Percentiles rank a stretch among this genome's conserved stretches.
These are phyloP conservation scores for Thymallus thymallus DNA, from an alignment of 2,113 vertebrate species.

Conservation along the genomic window DNA sequence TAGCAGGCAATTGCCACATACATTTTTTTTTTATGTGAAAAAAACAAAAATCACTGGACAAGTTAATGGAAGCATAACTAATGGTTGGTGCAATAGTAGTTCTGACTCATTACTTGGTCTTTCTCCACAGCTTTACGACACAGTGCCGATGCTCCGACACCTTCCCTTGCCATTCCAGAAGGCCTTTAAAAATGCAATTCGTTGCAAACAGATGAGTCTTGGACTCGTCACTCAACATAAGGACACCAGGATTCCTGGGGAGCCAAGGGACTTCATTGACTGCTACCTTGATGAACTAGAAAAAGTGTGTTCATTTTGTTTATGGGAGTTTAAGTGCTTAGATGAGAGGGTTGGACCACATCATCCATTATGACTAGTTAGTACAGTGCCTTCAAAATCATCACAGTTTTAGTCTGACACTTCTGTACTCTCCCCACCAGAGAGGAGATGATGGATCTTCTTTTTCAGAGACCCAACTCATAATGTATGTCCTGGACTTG, in stretches of 20 bases:
- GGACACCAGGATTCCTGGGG: constrained; percentile 27
- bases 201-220: constrained; percentile 1
- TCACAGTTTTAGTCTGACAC: not conserved
- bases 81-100: no score
- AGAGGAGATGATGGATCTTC: constrained; percentile 22
- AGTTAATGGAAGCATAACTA: no score
- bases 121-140: constrained; percentile 37
- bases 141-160: constrained; percentile 28
- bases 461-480: constrained; percentile 38
- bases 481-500: constrained; percentile 28
- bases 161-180: constrained; percentile 51
- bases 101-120: no score
- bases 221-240: constrained; percentile 39
- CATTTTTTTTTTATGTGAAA: no score
- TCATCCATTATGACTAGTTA: not conserved
- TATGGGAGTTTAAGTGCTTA: not conserved
- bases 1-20: no score
- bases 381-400: not conserved
- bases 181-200: constrained; percentile 19
- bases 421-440: constrained; percentile 3
- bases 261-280: constrained; percentile 52
- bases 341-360: not conserved
- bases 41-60: no score
- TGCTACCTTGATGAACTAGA: constrained; percentile 59
- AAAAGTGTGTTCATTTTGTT: constrained; percentile 15